Conservation (phyloP, 1,140 invertebrate species). For the Agraylea sexmaculata region DNA sequence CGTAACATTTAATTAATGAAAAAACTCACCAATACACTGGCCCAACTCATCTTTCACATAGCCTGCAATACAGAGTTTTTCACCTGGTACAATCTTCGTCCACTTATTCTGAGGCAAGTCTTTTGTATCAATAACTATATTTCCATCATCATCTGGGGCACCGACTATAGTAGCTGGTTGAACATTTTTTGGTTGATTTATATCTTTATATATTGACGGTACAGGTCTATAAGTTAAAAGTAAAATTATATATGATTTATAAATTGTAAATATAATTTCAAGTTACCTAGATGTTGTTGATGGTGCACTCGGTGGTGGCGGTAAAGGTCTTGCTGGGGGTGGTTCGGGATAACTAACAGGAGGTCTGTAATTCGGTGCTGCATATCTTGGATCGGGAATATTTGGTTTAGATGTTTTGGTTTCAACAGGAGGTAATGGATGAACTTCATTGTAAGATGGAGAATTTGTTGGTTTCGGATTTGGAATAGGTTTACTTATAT, state of each 20-base stretch:
- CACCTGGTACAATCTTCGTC: constrained; percentile 23
- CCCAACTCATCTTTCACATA: constrained; percentile 37
- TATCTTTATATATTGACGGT: no score
- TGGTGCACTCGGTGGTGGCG: constrained; percentile 13
- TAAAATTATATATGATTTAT: no score
- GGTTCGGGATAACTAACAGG: neutral
- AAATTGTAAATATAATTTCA: no score
- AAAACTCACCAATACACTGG: constrained; percentile 31
- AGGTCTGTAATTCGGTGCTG: neutral
- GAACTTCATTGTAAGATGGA: no score
- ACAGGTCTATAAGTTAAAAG: no score
- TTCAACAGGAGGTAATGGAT: neutral
- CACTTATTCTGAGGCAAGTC: constrained; percentile 29
- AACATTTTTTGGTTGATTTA: constrained; percentile 1
- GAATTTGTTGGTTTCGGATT: no score
- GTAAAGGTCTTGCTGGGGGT: neutral
- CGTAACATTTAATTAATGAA: constrained; percentile 5
- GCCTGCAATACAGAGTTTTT: constrained; percentile 38
- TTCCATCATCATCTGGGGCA: constrained; percentile 24
- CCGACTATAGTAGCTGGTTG: constrained; percentile 8
- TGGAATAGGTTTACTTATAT: no score
- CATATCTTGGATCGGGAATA: neutral
- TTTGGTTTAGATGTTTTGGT: neutral
- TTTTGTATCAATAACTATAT: constrained; percentile 26
- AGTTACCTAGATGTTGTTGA: constrained; percentile 10